These are phyloP conservation scores for Heterocephalus glaber DNA, from an alignment of 2,113 vertebrate genomes.

Conservation along the genomic window DNA sequence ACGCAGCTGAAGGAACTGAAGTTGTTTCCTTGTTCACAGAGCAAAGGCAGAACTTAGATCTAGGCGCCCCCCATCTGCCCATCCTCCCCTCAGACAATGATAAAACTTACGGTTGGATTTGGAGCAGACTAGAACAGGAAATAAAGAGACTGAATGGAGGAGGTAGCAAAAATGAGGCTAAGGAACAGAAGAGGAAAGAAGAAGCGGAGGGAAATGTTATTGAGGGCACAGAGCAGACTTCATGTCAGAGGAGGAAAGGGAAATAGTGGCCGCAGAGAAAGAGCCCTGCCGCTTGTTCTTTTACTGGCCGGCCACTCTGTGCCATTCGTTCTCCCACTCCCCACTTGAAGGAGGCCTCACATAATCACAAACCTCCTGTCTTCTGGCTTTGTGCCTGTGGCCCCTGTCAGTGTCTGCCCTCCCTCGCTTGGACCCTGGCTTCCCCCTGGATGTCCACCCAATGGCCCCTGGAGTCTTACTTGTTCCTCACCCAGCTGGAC, in stretches of 20 bases:
- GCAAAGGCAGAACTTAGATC: background rate
- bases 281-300: background rate
- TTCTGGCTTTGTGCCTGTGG: background rate
- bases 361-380: background rate
- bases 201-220: slow-evolving; percentile 2
- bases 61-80: background rate
- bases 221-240: background rate
- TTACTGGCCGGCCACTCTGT: background rate
- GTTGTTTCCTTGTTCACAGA: background rate
- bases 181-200: slow-evolving; percentile 55
- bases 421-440: background rate
- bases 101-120: background rate
- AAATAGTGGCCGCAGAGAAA: background rate
- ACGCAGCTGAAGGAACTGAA: slow-evolving; percentile 8
- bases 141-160: background rate
- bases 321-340: no score
- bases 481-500: background rate
- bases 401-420: background rate
- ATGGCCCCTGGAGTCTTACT: background rate
- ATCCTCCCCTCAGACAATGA: background rate
- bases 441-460: background rate
- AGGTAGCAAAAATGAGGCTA: background rate
- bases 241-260: background rate
- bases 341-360: background rate
- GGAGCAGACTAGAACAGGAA: background rate